Conservation (phyloP, 2,797 vertebrate species). For the Scleropages formosus region DNA sequence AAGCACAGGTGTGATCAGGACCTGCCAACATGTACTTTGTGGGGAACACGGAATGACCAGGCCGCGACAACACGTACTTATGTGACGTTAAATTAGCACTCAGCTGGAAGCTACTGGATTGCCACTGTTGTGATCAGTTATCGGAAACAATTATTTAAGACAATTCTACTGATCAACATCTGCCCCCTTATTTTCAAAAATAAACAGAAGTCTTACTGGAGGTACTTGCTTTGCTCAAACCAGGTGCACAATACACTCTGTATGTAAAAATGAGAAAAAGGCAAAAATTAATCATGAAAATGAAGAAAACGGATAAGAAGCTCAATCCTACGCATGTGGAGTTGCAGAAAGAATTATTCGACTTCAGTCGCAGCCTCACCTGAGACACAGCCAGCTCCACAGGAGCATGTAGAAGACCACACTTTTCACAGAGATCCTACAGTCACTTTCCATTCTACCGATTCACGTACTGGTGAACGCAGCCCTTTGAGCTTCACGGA, state of each 20-base stretch:
- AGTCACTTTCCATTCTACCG: constrained; percentile 31
- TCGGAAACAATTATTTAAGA: neutral
- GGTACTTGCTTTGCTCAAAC: constrained; percentile 15
- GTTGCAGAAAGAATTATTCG: neutral
- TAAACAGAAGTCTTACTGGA: constrained; percentile 16
- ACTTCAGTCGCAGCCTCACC: constrained; percentile 9
- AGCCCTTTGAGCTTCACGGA: neutral
- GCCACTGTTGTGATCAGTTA: neutral
- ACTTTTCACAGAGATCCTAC: constrained; percentile 12
- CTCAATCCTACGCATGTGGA: too few species aligned
- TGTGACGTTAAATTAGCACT: too few species aligned
- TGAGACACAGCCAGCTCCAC: constrained; percentile 19
- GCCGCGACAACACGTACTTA: neutral
- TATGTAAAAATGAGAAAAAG: neutral
- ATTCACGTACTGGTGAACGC: neutral
- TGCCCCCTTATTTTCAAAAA: neutral
- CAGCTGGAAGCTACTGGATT: too few species aligned
- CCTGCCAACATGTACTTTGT: neutral
- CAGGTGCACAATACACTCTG: constrained; percentile 28
- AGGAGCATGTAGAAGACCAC: constrained; percentile 10
- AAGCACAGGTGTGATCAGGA: neutral
- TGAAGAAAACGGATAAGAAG: constrained; percentile 3
- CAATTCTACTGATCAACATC: neutral
- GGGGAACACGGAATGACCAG: too few species aligned
- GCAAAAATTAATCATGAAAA: neutral